phyloP scores from a whole-genome alignment of 2,888 invertebrate genomes.

The Endotricha flammealis region DNA sequence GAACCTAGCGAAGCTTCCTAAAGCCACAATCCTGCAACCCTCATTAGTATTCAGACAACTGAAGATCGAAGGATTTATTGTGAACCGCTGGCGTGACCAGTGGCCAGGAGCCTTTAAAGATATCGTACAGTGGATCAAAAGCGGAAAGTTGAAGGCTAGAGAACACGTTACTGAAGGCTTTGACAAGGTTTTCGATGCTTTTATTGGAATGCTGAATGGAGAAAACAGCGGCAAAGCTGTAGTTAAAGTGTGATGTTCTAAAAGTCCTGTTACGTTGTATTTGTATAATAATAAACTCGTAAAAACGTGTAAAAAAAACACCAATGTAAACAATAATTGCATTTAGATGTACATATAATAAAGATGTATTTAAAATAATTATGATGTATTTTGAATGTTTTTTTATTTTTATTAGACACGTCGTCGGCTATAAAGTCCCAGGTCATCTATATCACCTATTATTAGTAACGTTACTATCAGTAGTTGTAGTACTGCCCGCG shows the following conservation, averaged over 20 bases:
- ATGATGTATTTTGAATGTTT: too few species aligned
- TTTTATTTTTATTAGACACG: too few species aligned
- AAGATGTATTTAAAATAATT: too few species aligned
- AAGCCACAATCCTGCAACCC: slow-evolving; percentile 70
- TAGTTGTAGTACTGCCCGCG: too few species aligned
- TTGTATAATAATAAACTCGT: too few species aligned
- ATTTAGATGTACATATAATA: too few species aligned
- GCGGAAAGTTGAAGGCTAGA: slow-evolving; percentile 80
- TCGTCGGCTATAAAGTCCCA: too few species aligned
- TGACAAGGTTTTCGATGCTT: slow-evolving; percentile 82
- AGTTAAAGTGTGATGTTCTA: slow-evolving; percentile 71
- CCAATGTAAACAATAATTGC: too few species aligned
- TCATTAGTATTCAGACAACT: slow-evolving; percentile 76
- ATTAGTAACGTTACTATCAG: too few species aligned
- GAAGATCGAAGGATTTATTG: slow-evolving; percentile 80
- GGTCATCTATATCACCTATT: too few species aligned
- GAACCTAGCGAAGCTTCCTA: slow-evolving; percentile 31
- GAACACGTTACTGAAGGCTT: slow-evolving; percentile 85
- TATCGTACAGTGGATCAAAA: slow-evolving; percentile 78
- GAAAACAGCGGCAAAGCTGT: slow-evolving; percentile 84
- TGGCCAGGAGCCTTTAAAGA: slow-evolving; percentile 79
- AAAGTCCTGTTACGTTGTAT: too few species aligned
- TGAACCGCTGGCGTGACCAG: slow-evolving; percentile 68
- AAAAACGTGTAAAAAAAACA: too few species aligned
- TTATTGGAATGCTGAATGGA: slow-evolving; percentile 80